Conservation (phyloP, 2,113 vertebrate species). For the Brachyhypopomus gauderio region DNA sequence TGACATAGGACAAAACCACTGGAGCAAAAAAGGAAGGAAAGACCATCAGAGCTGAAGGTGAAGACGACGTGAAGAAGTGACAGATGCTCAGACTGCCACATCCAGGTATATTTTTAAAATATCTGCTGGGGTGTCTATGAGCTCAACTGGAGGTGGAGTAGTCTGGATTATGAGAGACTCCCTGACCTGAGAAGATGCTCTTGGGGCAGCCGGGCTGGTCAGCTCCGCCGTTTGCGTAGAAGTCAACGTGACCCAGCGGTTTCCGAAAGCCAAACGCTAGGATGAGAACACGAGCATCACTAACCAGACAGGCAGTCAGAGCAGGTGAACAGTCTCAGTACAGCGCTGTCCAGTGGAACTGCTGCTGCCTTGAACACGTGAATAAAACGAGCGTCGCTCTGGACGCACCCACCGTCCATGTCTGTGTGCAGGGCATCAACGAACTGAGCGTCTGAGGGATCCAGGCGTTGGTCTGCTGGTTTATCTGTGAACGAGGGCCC, state of each 20-base stretch:
- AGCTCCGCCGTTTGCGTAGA: constrained; percentile 88
- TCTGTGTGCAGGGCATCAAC: constrained; percentile 94
- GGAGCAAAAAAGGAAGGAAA: too few relatives aligned
- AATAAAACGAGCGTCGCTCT: too few relatives aligned
- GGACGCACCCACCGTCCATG: constrained; percentile 73
- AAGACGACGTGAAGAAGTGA: too few relatives aligned
- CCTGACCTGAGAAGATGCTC: constrained; percentile 85
- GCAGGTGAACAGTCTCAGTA: too few relatives aligned
- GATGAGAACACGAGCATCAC: neutral
- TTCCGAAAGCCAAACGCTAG: constrained; percentile 83
- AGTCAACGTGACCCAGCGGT: constrained; percentile 87
- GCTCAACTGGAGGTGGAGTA: too few relatives aligned
- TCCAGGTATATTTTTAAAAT: too few relatives aligned
- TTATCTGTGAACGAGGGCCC: constrained; percentile 80
- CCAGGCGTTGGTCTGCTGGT: constrained; percentile 72
- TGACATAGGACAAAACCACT: too few relatives aligned
- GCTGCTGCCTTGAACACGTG: too few relatives aligned
- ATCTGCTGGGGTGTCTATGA: too few relatives aligned
- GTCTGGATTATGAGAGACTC: neutral
- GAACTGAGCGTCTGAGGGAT: constrained; percentile 84
- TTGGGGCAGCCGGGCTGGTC: constrained; percentile 90
- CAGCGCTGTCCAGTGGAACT: too few relatives aligned
- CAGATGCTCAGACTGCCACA: too few relatives aligned
- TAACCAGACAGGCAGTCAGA: neutral
- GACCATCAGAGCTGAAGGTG: too few relatives aligned